These are phyloP conservation scores for Oscheius myriophilus DNA, from an alignment of 2,888 invertebrate species.

Conservation along the genomic window DNA sequence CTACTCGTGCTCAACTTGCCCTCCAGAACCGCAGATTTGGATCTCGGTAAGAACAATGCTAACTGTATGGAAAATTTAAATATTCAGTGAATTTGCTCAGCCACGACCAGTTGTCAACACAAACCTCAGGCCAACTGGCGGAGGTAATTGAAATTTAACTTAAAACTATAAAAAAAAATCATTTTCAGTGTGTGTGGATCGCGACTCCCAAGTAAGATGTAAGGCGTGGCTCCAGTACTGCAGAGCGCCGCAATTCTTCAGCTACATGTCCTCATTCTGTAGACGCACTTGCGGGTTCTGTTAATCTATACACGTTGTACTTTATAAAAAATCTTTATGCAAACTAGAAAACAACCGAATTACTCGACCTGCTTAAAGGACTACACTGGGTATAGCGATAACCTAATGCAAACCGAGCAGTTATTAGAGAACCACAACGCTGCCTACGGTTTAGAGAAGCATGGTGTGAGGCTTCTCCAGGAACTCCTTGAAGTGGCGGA, in stretches of 20 bases:
- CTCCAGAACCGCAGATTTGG: too few species aligned
- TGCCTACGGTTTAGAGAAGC: conserved; percentile 79
- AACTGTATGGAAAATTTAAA: too few species aligned
- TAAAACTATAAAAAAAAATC: too few species aligned
- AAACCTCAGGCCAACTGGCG: too few species aligned
- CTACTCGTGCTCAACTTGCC: too few species aligned
- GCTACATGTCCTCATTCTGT: conserved; percentile 42
- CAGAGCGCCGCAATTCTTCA: conserved; percentile 39
- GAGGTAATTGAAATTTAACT: too few species aligned
- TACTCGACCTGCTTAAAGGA: conserved; percentile 12
- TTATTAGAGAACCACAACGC: neutral
- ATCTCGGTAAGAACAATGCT: too few species aligned
- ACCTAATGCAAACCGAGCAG: too few species aligned
- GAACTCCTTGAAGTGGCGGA: conserved; percentile 85
- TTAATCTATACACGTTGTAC: conserved; percentile 18
- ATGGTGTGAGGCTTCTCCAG: conserved; percentile 93
- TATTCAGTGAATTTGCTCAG: conserved; percentile 7
- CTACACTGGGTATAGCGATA: too few species aligned
- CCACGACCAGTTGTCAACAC: neutral
- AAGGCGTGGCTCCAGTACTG: conserved; percentile 57
- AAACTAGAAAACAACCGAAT: conserved; percentile 23
- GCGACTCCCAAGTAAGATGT: conserved; percentile 51
- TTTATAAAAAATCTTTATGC: conserved; percentile 20
- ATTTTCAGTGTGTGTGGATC: conserved; percentile 49
- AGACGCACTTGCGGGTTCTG: conserved; percentile 47